Evolutionary conservation across 1,140 invertebrate species (phyloP).

Genomic region (Nephotettix cincticeps): DNA sequence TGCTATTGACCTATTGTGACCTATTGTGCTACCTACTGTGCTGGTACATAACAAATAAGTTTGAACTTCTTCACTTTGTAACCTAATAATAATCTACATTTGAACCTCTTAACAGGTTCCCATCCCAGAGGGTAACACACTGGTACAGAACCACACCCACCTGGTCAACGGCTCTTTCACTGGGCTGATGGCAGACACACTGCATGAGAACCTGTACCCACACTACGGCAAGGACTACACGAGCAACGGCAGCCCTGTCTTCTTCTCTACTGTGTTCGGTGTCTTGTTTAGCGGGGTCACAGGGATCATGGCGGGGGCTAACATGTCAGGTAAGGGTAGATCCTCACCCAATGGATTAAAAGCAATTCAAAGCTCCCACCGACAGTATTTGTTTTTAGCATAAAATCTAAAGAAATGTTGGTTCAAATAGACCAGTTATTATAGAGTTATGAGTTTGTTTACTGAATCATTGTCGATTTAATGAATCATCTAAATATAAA

Average conservation of each 20-base stretch:
- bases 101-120: slow-evolving; percentile 54
- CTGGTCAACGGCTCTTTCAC: slow-evolving; percentile 70
- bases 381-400: background rate
- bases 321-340: slow-evolving; percentile 95
- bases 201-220: slow-evolving; percentile 72
- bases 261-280: slow-evolving; percentile 92
- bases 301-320: slow-evolving; percentile 99
- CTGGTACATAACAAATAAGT: too few relatives aligned
- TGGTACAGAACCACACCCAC: slow-evolving; percentile 58
- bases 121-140: slow-evolving; percentile 68
- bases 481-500: too few relatives aligned
- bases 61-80: too few relatives aligned
- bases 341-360: too few relatives aligned
- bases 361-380: background rate
- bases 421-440: too few relatives aligned
- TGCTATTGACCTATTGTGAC: too few relatives aligned
- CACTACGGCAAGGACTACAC: slow-evolving; percentile 87
- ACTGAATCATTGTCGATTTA: too few relatives aligned
- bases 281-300: slow-evolving; percentile 95
- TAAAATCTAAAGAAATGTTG: background rate
- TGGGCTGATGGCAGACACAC: slow-evolving; percentile 70
- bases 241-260: slow-evolving; percentile 58
- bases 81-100: too few relatives aligned
- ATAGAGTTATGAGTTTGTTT: too few relatives aligned
- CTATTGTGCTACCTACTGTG: too few relatives aligned